Evolutionary conservation across 2,113 vertebrate species (phyloP).

Genomic region (Cynoglossus semilaevis): DNA sequence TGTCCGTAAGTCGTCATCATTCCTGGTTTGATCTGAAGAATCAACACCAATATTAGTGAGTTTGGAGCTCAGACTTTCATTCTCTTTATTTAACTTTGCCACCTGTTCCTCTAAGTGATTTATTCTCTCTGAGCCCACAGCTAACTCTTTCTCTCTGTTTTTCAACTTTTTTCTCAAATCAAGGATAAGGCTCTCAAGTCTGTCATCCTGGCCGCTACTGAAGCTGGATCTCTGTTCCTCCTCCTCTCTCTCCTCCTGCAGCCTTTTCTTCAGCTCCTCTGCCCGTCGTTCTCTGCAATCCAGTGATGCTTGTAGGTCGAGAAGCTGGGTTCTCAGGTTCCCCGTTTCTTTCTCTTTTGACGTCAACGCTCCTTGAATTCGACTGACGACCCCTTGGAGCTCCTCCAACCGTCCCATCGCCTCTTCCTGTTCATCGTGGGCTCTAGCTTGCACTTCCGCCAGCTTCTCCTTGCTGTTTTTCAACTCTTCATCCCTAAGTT

Average conservation of each 20-base stretch:
- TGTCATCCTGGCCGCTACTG: conserved; percentile 60
- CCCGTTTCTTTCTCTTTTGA: conserved; percentile 79
- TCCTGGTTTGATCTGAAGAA: conserved; percentile 50
- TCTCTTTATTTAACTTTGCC: conserved; percentile 74
- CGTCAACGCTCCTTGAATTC: conserved; percentile 74
- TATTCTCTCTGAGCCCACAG: conserved; percentile 75
- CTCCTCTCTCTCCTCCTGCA: conserved; percentile 71
- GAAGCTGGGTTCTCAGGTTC: conserved; percentile 81
- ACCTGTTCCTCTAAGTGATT: conserved; percentile 78
- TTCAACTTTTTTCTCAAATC: conserved; percentile 72
- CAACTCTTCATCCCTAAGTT: conserved; percentile 72
- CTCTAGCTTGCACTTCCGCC: conserved; percentile 48
- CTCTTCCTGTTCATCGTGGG: conserved; percentile 67
- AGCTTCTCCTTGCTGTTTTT: conserved; percentile 71
- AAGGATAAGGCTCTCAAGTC: conserved; percentile 65
- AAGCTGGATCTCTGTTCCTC: conserved; percentile 58
- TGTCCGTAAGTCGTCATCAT: conserved; percentile 46
- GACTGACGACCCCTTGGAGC: conserved; percentile 66
- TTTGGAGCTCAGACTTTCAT: conserved; percentile 64
- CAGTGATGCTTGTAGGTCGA: conserved; percentile 71
- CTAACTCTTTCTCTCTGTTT: conserved; percentile 73
- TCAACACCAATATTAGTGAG: conserved; percentile 61
- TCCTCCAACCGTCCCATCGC: conserved; percentile 69
- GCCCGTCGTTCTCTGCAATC: conserved; percentile 73
- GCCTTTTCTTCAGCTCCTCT: conserved; percentile 64